Base-by-base conservation (phyloP, 2,113 vertebrate genomes). In the cattle (Bos taurus) region DNA sequence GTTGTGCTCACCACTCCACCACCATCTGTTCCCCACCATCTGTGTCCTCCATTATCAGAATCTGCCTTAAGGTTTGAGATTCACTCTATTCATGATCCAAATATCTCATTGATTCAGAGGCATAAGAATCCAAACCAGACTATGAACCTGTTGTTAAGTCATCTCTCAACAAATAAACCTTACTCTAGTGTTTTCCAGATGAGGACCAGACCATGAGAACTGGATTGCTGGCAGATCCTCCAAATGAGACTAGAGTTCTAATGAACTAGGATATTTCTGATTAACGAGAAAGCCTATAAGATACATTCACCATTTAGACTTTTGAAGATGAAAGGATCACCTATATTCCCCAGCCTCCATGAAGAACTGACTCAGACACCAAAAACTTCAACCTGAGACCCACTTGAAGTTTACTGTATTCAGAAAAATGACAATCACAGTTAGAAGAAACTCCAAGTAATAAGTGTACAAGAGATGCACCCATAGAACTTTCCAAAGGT, bases 391-490 rank as follows among this genome's bases (percentile, higher is more conserved):
- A 81, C 52, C 23, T 7, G 88, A 94, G 30, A 78, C 15, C 9
- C 28, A 89, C 28, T 26, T 19, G 67, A 89, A 23, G 5, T 98
- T 98, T 98, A 97, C 91, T 98, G 56, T 33, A 83, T 83, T 74
- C 2, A 82, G 16, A 80, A 95, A 93, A 94, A 85, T 33, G 40
- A 85, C n/a, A 88, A 25, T 74, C 21, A 91, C 17, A 77, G 23
- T 89, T 92, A 48, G 33, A 30, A 77, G 64, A 95, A 96, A 36
- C 1, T 6, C 8, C 13, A 93, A 92, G 50, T 26, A 50, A 1
- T 52, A 64, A 62, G 36, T 78, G 30, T 36, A 59, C 1, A 85
- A 10, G 23, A 62, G 71, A 71, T 83, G 3, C 0, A 25, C 6
- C 30, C 2, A 2, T 25, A 26, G 71, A 91, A 71, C 25, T 26